Percentiles rank a stretch among this genome's conserved stretches.
Conservation (phyloP, 2,888 invertebrate species). For the Caenorhabditis sulstoni region DNA sequence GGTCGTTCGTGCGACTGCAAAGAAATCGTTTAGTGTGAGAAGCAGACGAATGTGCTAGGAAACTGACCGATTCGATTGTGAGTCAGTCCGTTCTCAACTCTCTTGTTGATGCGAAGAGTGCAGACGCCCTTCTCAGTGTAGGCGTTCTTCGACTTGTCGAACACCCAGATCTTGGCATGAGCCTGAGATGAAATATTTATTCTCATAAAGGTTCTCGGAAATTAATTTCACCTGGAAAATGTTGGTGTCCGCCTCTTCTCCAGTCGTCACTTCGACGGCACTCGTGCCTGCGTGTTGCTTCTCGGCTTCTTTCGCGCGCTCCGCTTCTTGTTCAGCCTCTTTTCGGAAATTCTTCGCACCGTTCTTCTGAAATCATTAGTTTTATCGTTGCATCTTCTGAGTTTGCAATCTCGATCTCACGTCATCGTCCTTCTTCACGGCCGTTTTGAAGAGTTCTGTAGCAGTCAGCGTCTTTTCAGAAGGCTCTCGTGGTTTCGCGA, state of each 20-base stretch:
- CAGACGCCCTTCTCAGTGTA: constrained; percentile 77
- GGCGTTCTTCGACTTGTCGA: constrained; percentile 69
- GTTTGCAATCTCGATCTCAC: constrained; percentile 14
- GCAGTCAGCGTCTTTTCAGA: constrained; percentile 53
- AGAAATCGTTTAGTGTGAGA: background rate
- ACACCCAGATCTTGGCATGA: constrained; percentile 76
- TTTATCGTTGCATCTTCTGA: background rate
- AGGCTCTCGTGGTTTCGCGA: background rate
- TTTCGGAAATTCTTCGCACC: constrained; percentile 46
- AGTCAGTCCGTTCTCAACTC: constrained; percentile 49
- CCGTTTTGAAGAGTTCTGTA: constrained; percentile 60
- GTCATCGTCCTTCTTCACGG: constrained; percentile 52
- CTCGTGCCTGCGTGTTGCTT: constrained; percentile 66
- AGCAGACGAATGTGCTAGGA: too few relatives aligned
- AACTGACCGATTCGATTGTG: constrained; percentile 61
- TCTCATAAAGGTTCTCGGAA: background rate
- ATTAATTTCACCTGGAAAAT: constrained; percentile 66
- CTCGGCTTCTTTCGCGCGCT: constrained; percentile 59
- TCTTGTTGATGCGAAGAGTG: constrained; percentile 60
- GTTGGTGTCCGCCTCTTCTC: constrained; percentile 75
- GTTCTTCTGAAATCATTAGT: constrained; percentile 39
- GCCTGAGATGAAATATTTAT: constrained; percentile 62
- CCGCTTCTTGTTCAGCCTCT: constrained; percentile 56
- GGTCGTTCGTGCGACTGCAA: constrained; percentile 76
- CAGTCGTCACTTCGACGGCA: constrained; percentile 71